phyloP scores from a whole-genome alignment of 2,113 vertebrate genomes.

The Elaphurus davidianus region DNA sequence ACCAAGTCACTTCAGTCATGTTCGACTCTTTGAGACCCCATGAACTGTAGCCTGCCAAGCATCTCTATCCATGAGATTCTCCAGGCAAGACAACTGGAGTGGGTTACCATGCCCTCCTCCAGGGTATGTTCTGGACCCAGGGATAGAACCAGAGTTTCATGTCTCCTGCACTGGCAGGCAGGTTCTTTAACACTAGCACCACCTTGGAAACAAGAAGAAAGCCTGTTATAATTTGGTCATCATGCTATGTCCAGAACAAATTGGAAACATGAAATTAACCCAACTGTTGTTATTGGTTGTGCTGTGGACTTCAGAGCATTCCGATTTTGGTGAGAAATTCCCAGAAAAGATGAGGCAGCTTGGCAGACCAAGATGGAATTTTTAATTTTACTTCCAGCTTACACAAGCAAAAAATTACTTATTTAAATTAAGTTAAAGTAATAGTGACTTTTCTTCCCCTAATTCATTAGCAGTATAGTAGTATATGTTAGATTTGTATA shows the following conservation, averaged over 20 bases:
- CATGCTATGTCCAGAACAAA: neutral
- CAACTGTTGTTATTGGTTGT: neutral
- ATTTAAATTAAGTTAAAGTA: neutral
- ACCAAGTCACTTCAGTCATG: no score
- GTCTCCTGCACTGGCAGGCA: no score
- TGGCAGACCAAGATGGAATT: neutral
- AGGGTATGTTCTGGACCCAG: no score
- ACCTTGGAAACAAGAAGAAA: no score
- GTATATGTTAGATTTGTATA: neutral
- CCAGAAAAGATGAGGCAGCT: neutral
- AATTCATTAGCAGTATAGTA: neutral
- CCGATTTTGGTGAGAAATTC: neutral
- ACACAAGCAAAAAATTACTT: neutral
- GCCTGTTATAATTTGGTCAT: neutral
- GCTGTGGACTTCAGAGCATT: neutral
- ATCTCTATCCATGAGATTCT: no score
- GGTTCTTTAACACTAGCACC: no score
- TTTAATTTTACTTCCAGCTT: neutral
- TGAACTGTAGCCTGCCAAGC: no score
- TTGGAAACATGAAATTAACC: neutral
- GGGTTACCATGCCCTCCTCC: no score
- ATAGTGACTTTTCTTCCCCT: neutral
- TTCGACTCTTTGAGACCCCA: no score
- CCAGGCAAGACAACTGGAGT: no score
- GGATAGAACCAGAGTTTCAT: no score